These are phyloP conservation scores for Lagodon rhomboides DNA, from an alignment of 2,797 vertebrate species.

Conservation along the genomic window DNA sequence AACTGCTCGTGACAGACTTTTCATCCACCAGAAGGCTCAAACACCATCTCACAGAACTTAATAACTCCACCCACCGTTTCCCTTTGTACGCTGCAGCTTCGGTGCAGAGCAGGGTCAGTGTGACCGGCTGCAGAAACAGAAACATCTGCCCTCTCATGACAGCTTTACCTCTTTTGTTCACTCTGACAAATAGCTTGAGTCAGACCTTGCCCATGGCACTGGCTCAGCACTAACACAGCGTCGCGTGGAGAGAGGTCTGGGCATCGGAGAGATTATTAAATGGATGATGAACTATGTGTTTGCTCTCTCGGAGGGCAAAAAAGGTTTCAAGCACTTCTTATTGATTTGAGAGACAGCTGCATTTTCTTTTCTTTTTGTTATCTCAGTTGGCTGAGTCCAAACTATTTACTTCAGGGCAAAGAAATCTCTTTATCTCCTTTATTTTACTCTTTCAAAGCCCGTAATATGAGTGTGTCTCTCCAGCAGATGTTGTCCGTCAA, in stretches of 20 bases:
- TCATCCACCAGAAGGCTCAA: background rate
- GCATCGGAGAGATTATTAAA: constrained; percentile 57
- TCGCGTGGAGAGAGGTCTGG: constrained; percentile 47
- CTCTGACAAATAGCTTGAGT: constrained; percentile 60
- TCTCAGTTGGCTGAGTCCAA: constrained; percentile 14
- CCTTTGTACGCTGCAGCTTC: background rate
- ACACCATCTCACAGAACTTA: background rate
- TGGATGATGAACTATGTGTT: constrained; percentile 58
- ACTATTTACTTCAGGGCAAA: constrained; percentile 32
- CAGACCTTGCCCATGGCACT: constrained; percentile 57
- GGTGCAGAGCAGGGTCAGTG: constrained; percentile 11
- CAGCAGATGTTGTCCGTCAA: constrained; percentile 29
- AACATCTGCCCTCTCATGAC: constrained; percentile 41
- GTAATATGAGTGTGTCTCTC: constrained; percentile 20
- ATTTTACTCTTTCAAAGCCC: constrained; percentile 30
- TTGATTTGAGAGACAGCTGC: constrained; percentile 43
- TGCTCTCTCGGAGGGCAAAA: constrained; percentile 34
- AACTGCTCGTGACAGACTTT: background rate
- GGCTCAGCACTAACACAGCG: constrained; percentile 58
- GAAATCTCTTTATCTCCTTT: constrained; percentile 43
- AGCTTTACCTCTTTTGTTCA: constrained; percentile 49
- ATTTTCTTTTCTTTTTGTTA: constrained; percentile 37
- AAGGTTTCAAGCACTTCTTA: constrained; percentile 23
- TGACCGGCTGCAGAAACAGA: constrained; percentile 33
- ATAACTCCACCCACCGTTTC: background rate